Base-by-base conservation (phyloP, 2,888 invertebrate species). In the Tetranychus truncatus region DNA sequence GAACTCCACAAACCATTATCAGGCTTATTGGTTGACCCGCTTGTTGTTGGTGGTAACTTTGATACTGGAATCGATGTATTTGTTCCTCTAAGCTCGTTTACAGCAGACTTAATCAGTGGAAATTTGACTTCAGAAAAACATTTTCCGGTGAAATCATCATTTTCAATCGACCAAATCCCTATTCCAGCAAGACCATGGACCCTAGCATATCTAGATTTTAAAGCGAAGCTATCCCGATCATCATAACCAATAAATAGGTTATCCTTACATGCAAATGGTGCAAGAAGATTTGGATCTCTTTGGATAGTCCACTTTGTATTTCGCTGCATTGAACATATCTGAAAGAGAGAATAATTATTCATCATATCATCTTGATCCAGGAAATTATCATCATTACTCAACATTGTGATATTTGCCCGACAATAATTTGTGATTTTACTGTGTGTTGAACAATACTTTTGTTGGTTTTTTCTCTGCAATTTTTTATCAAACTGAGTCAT, bases 211-310 rank as follows among this genome's bases (percentile, higher is more conserved):
- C 69, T 18, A 69, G 34, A 18, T 21, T 69, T 69, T 11, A 69
- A 24, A 11, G 11, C 21, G 34, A 69, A 1, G 4, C 69, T 69
- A 11, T 69, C 20, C n/a, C 20, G 21, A 69, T 69, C 69, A 69
- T 69, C 69, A 21, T 69, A 69, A 24, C 69, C 69, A 69, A 69
- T 24, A 20, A 20, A 69, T 24, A 20, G 21, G 8, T 69, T 69
- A 24, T 11, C 21, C 11, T 69, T 24, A 24, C 20, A 20, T 20
- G 69, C 21, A 9, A 24, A 69, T 24, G 69, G 69, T 1, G 21
- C 34, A 18, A 69, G 21, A 24, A 24, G 69, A 69, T 69, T 24
- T 20, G 69, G 24, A 69, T 69, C 69, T 11, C 20, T 11, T 69
- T 69, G 20, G 20, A 69, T 20, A 11, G 1, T 69, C 69, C 69